Evolutionary conservation across 2,113 vertebrate genomes (phyloP).

Genomic region (Trematomus loennbergii): DNA sequence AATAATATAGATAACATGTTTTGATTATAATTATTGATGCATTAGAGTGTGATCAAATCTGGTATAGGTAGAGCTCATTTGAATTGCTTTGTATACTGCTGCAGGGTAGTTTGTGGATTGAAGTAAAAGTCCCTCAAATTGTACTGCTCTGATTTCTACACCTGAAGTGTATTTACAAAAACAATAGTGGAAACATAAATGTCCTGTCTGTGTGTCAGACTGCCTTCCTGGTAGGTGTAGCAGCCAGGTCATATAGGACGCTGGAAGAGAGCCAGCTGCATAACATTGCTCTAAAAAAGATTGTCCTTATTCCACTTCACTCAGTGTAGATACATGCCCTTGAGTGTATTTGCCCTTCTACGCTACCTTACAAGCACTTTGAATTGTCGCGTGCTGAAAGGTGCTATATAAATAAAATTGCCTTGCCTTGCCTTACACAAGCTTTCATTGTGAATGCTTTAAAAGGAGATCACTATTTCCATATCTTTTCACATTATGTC

Average conservation of each 20-base stretch:
- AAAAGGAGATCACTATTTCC: too few relatives aligned
- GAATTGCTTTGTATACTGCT: too few relatives aligned
- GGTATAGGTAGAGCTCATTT: too few relatives aligned
- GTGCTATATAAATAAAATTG: too few relatives aligned
- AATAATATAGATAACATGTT: too few relatives aligned
- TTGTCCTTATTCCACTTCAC: background rate
- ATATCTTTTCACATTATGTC: too few relatives aligned
- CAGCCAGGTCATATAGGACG: slow-evolving; percentile 11
- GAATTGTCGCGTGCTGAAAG: too few relatives aligned
- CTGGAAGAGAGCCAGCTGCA: slow-evolving; percentile 38
- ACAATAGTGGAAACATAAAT: background rate
- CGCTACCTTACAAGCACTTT: background rate
- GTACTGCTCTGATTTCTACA: background rate
- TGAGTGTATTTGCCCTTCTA: slow-evolving; percentile 11
- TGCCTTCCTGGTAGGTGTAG: slow-evolving; percentile 4
- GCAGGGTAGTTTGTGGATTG: background rate
- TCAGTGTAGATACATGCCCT: background rate
- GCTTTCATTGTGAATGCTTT: background rate
- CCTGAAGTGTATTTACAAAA: background rate
- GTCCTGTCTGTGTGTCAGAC: background rate
- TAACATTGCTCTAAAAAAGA: background rate
- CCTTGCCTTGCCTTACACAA: too few relatives aligned
- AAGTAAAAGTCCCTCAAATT: background rate
- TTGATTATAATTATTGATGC: too few relatives aligned
- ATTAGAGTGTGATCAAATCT: too few relatives aligned